These are phyloP conservation scores for Muscicapa adusta DNA, from an alignment of 2,113 vertebrate genomes.

Conservation along the genomic window DNA sequence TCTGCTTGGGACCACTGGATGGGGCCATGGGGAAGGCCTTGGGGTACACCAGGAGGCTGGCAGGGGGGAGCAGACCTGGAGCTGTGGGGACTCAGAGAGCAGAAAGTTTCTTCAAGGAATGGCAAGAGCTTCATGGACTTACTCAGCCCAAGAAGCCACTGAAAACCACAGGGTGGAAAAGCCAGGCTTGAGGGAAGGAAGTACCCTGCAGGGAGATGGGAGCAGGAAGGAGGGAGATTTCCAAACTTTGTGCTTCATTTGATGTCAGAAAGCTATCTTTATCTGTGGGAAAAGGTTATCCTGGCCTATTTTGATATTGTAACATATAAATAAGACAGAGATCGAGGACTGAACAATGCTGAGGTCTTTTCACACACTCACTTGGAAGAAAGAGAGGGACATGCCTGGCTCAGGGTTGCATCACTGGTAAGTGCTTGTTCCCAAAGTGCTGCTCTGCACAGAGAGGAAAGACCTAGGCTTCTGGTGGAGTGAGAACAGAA, in stretches of 20 bases:
- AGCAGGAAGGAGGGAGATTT: not conserved
- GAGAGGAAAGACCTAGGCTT: not conserved
- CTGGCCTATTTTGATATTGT: not conserved
- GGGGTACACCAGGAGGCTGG: rapidly evolving
- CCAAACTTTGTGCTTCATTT: not conserved
- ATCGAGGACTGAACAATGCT: not conserved
- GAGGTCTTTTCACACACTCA: not conserved
- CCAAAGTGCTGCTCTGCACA: not conserved
- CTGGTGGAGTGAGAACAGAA: not conserved
- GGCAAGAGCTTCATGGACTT: not conserved
- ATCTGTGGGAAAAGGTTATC: not conserved
- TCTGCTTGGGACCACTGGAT: not conserved
- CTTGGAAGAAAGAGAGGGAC: not conserved
- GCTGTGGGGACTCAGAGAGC: not conserved
- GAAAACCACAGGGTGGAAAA: not conserved
- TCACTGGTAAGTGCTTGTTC: rapidly evolving
- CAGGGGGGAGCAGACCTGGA: not conserved
- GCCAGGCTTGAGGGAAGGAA: not conserved
- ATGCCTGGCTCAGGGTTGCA: not conserved
- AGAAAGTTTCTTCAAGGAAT: not conserved
- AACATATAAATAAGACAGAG: not conserved
- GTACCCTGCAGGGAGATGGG: not conserved
- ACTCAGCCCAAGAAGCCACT: not conserved
- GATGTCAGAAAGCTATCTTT: not conserved
- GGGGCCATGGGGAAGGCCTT: not conserved